Base-by-base conservation (phyloP, 2,113 vertebrate genomes). In the Procavia capensis region DNA sequence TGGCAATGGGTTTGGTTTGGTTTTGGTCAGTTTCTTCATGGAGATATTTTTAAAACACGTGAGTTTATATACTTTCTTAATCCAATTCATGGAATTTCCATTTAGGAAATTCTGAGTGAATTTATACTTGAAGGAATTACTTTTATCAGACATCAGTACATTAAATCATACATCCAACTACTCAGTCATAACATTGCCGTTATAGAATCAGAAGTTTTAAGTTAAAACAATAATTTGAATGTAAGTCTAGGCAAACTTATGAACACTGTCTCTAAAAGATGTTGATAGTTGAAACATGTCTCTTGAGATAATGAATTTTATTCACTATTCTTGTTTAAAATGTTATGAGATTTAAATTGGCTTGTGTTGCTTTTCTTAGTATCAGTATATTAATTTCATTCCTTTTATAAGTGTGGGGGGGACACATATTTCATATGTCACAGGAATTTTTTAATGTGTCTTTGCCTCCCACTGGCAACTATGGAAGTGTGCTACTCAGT, bases 31-130 rank as follows among this genome's bases (percentile, higher is more conserved):
- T 54, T 45, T 93, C 34, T 80, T 11, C 47, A 27, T 90, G 29
- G 11, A 76, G 74, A 78, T 39, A 39, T 50, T 86, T 95, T 85
- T n/a, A 79, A 95, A 75, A 80, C 14, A 68, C 57, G 19, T 54
- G 78, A 68, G 39, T 84, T 95, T 90, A 68, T 91, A 81, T 43
- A 66, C 78, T 88, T 14, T 87, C 25, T 74, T 87, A 85, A 3
- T 79, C 17, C 10, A 66, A 91, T 39, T 3, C 24, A 68, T 19
- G 70, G 11, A 36, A 90, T 95, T 91, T 13, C 29, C 57, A 68
- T 84, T 90, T 90, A 80, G 81, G 29, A 96, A 84, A 85, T 85
- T 93, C 68, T 90, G 61, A 85, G 66, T 91, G 25, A 88, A 86
- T 85, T 66, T 92, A 20, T 92, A 59, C 85, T 36, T 19, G 54